phyloP scores from a whole-genome alignment of 2,888 invertebrate species.

The Mantis religiosa region DNA sequence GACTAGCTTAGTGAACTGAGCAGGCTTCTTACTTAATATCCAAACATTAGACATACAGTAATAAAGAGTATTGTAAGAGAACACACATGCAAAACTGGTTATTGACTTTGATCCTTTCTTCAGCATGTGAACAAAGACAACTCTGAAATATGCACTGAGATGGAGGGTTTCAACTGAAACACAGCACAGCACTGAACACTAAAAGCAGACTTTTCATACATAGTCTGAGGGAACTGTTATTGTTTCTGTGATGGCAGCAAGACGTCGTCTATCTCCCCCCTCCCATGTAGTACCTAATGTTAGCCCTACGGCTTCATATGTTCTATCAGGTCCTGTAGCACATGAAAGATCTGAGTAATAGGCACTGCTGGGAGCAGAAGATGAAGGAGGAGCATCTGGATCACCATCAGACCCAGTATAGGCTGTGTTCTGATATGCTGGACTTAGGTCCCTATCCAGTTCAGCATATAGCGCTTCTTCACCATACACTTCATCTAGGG shows the following conservation, averaged over 20 bases:
- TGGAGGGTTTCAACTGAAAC: background rate
- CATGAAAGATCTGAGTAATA: constrained; percentile 65
- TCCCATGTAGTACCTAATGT: constrained; percentile 40
- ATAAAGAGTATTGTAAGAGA: no score
- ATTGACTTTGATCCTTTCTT: no score
- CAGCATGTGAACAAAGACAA: no score
- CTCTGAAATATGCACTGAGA: background rate
- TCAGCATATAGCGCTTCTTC: constrained; percentile 65
- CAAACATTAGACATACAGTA: no score
- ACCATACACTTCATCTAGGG: constrained; percentile 61
- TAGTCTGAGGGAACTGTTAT: constrained; percentile 57
- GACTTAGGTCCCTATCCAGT: constrained; percentile 57
- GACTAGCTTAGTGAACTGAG: no score
- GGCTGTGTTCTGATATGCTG: constrained; percentile 68
- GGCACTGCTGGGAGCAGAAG: constrained; percentile 68
- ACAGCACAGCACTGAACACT: background rate
- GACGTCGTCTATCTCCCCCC: constrained; percentile 36
- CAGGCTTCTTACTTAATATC: no score
- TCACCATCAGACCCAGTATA: constrained; percentile 54
- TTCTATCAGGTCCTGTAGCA: constrained; percentile 51
- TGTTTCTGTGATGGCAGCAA: constrained; percentile 57
- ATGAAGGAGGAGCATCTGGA: constrained; percentile 55
- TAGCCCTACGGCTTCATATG: constrained; percentile 58
- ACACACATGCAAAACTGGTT: no score
- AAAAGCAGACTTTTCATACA: constrained; percentile 39